Evolutionary conservation across 2,888 invertebrate species (phyloP).

Genomic region (Nomada fucata): DNA sequence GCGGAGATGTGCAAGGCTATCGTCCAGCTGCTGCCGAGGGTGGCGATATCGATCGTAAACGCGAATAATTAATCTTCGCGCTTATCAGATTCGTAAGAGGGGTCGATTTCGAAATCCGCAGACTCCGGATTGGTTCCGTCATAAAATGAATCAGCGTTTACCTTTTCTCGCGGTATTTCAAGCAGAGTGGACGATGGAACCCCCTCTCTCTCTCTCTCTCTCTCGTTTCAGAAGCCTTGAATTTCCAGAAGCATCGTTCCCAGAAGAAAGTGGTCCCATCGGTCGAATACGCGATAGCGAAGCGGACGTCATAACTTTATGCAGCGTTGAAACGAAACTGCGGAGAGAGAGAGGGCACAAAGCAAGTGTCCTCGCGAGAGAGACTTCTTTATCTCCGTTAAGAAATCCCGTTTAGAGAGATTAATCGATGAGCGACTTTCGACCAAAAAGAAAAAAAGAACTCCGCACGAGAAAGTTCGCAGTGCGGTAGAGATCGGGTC

Average conservation of each 20-base stretch:
- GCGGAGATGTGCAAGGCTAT: neutral
- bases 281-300: neutral
- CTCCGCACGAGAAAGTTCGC: conserved; percentile 11
- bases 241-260: neutral
- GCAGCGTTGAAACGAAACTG: neutral
- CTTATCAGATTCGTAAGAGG: conserved; percentile 11
- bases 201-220: neutral
- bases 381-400: conserved; percentile 26
- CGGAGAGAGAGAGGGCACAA: neutral
- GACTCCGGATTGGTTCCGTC: too few relatives aligned
- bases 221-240: neutral
- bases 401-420: conserved; percentile 42
- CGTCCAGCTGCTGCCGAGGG: neutral
- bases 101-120: neutral
- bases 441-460: neutral
- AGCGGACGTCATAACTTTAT: conserved; percentile 8
- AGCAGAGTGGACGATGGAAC: neutral
- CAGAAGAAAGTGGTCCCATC: neutral
- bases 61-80: conserved; percentile 42
- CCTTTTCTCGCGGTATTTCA: neutral
- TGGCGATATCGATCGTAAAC: conserved; percentile 8
- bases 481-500: conserved; percentile 6
- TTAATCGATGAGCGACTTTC: conserved; percentile 36
- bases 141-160: neutral
- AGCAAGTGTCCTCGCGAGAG: neutral